Conservation (phyloP, 2,797 vertebrate genomes). For the Sphenodon punctatus region DNA sequence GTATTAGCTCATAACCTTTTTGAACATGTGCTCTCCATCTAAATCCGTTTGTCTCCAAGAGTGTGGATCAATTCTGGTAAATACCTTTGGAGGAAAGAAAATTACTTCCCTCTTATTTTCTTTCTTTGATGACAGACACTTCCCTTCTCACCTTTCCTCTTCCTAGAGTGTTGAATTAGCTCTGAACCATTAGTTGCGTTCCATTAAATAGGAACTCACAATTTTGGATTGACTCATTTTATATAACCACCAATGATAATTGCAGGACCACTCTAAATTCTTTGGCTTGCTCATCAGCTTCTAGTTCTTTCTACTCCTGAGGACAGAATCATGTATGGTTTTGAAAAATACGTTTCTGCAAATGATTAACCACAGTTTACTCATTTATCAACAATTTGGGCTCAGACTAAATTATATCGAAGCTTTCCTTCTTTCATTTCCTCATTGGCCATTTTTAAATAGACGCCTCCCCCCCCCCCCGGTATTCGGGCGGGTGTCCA, state of each 20-base stretch:
- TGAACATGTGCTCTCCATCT: background rate
- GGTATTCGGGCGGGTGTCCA: too few relatives aligned
- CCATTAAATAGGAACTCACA: background rate
- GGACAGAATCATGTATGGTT: background rate
- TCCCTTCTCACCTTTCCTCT: background rate
- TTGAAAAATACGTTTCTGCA: constrained; percentile 5
- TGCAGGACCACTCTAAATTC: background rate
- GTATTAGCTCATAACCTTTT: background rate
- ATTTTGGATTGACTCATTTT: background rate
- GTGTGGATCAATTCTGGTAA: background rate
- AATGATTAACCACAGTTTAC: background rate
- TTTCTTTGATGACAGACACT: background rate
- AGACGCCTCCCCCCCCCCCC: too few relatives aligned
- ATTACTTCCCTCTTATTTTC: background rate
- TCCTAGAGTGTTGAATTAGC: too few relatives aligned
- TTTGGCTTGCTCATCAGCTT: background rate
- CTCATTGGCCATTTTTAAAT: too few relatives aligned
- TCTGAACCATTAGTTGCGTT: background rate
- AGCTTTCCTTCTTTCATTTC: constrained; percentile 1
- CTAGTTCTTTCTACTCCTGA: background rate
- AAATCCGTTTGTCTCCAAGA: background rate
- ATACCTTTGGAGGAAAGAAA: background rate
- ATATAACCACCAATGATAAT: too few relatives aligned
- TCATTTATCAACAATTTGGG: background rate
- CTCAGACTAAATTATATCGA: background rate